Percentiles rank a stretch among this genome's conserved stretches.
phyloP scores from a whole-genome alignment of 2,113 vertebrate genomes.

The Ameiurus melas region DNA sequence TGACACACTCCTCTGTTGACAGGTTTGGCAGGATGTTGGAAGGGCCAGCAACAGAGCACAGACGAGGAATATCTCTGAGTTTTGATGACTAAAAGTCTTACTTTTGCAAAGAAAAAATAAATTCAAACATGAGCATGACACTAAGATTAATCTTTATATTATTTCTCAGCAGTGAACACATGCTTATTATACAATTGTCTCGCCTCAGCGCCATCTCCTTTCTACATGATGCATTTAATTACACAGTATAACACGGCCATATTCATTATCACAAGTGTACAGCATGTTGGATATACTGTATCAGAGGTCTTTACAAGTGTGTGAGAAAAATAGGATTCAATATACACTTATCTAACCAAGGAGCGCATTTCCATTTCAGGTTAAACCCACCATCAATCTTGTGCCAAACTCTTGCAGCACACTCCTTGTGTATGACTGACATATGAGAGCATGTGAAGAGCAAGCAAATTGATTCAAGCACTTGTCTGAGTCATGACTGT shows the following conservation, averaged over 20 bases:
- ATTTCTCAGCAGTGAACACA: slow-evolving; percentile 6
- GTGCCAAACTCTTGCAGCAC: slow-evolving; percentile 37
- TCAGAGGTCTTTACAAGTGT: slow-evolving; percentile 32
- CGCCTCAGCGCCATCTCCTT: not conserved
- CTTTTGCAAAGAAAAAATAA: slow-evolving; percentile 39
- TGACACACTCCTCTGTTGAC: slow-evolving; percentile 63
- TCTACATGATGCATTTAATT: slow-evolving; percentile 58
- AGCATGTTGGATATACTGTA: slow-evolving; percentile 7
- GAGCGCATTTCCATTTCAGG: slow-evolving; percentile 49
- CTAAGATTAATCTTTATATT: slow-evolving; percentile 30
- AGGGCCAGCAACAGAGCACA: slow-evolving; percentile 48
- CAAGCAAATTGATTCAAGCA: slow-evolving; percentile 55
- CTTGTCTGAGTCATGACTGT: slow-evolving; percentile 47
- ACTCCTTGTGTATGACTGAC: slow-evolving; percentile 46
- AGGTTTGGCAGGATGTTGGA: slow-evolving; percentile 59
- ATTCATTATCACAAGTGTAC: slow-evolving; percentile 19
- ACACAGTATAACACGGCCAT: slow-evolving; percentile 2
- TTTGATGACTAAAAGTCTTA: slow-evolving; percentile 41
- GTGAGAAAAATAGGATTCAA: slow-evolving; percentile 36
- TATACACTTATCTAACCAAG: slow-evolving; percentile 44
- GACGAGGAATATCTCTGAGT: slow-evolving; percentile 49
- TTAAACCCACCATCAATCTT: slow-evolving; percentile 47
- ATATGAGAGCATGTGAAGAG: slow-evolving; percentile 45
- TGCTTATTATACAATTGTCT: slow-evolving; percentile 1
- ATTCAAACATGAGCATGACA: not conserved